These are phyloP conservation scores for Vicugna pacos DNA, from an alignment of 2,113 vertebrate species.

Conservation along the genomic window DNA sequence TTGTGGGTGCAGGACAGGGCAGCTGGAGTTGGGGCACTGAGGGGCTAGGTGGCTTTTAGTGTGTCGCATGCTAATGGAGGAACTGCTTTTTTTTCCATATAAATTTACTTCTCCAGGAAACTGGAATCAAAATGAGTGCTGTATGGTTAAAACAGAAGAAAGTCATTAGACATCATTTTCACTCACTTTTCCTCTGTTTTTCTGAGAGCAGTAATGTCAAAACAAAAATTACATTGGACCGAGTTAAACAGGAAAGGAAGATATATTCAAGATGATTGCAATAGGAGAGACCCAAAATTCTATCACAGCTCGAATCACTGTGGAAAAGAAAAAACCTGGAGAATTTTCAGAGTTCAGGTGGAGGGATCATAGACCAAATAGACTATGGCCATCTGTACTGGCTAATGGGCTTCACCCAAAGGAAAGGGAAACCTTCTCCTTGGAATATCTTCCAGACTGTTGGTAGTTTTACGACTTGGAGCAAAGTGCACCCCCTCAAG, in stretches of 20 bases:
- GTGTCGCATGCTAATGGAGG: neutral
- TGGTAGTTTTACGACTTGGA: neutral
- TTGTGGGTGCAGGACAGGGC: neutral
- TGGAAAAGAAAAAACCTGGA: neutral
- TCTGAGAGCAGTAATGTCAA: neutral
- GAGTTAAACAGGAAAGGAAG: neutral
- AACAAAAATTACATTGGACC: neutral
- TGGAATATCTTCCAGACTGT: neutral
- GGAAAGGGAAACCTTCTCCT: neutral
- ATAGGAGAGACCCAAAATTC: neutral
- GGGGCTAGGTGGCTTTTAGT: neutral
- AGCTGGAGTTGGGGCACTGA: neutral
- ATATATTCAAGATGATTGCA: neutral
- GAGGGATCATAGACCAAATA: neutral
- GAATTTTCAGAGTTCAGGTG: neutral
- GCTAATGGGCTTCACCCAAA: neutral
- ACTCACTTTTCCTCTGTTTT: neutral
- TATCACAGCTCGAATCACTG: neutral
- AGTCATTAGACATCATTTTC: neutral
- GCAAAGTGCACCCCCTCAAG: neutral
- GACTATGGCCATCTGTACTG: neutral
- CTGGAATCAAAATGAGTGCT: neutral
- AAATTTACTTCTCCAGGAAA: neutral
- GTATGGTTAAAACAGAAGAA: neutral
- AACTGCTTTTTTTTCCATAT: neutral